phyloP scores from a whole-genome alignment of 1,140 invertebrate species.

The Drosophila mojavensis region DNA sequence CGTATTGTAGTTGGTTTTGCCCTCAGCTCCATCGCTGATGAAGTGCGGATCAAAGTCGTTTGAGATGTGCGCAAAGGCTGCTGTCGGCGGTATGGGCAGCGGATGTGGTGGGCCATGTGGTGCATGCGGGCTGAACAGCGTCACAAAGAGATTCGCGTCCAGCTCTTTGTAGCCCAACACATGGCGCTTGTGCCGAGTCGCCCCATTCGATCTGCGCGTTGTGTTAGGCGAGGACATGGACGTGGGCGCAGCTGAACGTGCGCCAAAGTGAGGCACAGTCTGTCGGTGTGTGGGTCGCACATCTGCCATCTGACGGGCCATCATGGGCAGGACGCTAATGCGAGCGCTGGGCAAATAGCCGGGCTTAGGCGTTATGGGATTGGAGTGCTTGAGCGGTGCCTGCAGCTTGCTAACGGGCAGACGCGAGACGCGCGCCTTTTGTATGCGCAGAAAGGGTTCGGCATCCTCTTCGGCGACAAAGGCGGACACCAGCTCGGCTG shows the following conservation, averaged over 20 bases:
- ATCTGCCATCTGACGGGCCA: constrained; percentile 58
- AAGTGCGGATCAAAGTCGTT: constrained; percentile 76
- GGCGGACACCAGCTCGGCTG: constrained; percentile 69
- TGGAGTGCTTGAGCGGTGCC: constrained; percentile 69
- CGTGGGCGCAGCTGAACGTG: constrained; percentile 34
- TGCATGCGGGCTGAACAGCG: constrained; percentile 60
- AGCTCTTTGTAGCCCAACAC: constrained; percentile 69
- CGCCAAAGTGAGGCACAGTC: constrained; percentile 19
- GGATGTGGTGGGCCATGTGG: constrained; percentile 51
- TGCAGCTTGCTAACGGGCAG: constrained; percentile 72
- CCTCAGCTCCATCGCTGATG: constrained; percentile 36
- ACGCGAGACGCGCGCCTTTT: constrained; percentile 68
- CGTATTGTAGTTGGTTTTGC: constrained; percentile 76
- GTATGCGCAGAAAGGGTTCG: constrained; percentile 70
- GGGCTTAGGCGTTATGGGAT: constrained; percentile 69
- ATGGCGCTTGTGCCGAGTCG: constrained; percentile 67
- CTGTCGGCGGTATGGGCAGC: constrained; percentile 38
- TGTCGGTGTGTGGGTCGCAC: constrained; percentile 39
- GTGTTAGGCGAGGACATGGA: constrained; percentile 22
- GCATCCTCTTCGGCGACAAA: constrained; percentile 73
- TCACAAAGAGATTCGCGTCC: constrained; percentile 74
- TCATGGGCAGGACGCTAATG: constrained; percentile 58
- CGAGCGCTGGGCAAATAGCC: constrained; percentile 66
- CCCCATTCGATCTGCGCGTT: constrained; percentile 30
- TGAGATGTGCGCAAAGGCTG: constrained; percentile 55